Percentiles rank a stretch among this genome's conserved stretches.
These are phyloP conservation scores for Petrosia ficiformis DNA, from an alignment of 37 sponge, comb jelly and placozoan species.

Conservation along the genomic window DNA sequence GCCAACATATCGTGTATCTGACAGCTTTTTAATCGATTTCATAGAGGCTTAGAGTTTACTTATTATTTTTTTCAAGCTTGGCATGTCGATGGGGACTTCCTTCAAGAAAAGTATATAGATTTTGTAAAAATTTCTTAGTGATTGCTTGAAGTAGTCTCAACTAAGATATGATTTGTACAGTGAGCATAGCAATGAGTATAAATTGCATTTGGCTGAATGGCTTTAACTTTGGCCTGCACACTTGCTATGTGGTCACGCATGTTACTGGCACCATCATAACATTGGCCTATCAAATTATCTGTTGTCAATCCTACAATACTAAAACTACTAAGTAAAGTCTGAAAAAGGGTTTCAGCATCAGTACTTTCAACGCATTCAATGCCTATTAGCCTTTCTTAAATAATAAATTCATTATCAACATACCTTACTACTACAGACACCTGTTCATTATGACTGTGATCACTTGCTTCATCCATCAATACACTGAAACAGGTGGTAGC, in stretches of 20 bases:
- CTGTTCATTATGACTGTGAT: constrained; percentile 9
- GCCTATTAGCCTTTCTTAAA: constrained; percentile 11
- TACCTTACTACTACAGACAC: constrained; percentile 19
- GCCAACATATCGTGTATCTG: constrained; percentile 19
- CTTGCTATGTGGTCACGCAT: constrained; percentile 20
- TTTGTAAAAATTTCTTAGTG: constrained; percentile 20
- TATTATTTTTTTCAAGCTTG: constrained; percentile 8
- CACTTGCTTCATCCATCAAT: constrained; percentile 31
- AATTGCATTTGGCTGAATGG: constrained; percentile 12
- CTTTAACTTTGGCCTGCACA: constrained; percentile 26
- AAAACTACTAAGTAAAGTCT: constrained; percentile 13
- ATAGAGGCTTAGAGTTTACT: constrained; percentile 24
- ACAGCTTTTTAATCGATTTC: constrained; percentile 19
- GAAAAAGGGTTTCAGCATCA: constrained; percentile 28
- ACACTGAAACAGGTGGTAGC: constrained; percentile 18
- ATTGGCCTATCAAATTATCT: constrained; percentile 26
- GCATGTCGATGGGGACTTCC: constrained; percentile 28
- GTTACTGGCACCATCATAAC: constrained; percentile 30
- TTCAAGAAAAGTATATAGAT: constrained; percentile 21
- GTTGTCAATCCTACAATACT: constrained; percentile 4
- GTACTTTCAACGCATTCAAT: constrained; percentile 11
- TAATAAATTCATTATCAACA: constrained; percentile 11
- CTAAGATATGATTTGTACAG: constrained; percentile 16
- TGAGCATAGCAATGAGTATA: constrained; percentile 30
- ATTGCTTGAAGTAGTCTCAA: constrained; percentile 10